Percentiles rank a stretch among this genome's conserved stretches.
phyloP scores from a whole-genome alignment of 2,888 invertebrate genomes.

The Cyrtodaria siliqua region DNA sequence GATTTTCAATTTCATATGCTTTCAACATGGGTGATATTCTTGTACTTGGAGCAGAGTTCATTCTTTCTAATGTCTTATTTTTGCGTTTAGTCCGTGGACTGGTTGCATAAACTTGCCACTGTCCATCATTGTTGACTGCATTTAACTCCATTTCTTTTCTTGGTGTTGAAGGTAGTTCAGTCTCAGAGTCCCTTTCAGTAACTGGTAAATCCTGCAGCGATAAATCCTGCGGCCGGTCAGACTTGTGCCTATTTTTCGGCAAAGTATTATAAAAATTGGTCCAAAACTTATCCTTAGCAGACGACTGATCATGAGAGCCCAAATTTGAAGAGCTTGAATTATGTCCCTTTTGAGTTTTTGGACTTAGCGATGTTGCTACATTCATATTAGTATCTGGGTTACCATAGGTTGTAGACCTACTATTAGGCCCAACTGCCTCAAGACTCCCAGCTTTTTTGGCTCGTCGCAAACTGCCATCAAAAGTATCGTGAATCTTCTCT shows the following conservation, averaged over 20 bases:
- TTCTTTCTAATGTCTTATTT: conserved; percentile 56
- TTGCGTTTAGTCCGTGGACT: conserved; percentile 62
- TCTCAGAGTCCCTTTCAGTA: conserved; percentile 54
- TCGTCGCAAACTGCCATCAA: conserved; percentile 59
- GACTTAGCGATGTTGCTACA: conserved; percentile 59
- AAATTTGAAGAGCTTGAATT: conserved; percentile 17
- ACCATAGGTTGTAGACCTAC: conserved; percentile 32
- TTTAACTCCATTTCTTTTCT: conserved; percentile 23
- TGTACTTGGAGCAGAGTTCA: conserved; percentile 62
- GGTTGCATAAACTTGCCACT: conserved; percentile 61
- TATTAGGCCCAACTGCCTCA: conserved; percentile 47
- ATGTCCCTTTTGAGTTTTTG: conserved; percentile 42
- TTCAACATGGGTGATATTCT: conserved; percentile 46
- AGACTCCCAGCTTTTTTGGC: conserved; percentile 62
- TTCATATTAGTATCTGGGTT: conserved; percentile 67
- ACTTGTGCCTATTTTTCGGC: conserved; percentile 57
- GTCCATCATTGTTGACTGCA: conserved; percentile 22
- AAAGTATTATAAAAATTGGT: conserved; percentile 65
- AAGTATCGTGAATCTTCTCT: conserved; percentile 60
- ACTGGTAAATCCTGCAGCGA: conserved; percentile 61
- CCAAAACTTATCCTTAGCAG: conserved; percentile 63
- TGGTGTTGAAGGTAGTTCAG: conserved; percentile 14
- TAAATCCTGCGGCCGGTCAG: conserved; percentile 59
- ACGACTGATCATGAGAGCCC: conserved; percentile 20
- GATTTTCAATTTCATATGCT: conserved; percentile 30